Percentiles rank a stretch among this genome's conserved stretches.
These are phyloP conservation scores for Sphaerodactylus townsendi DNA, from an alignment of 2,113 vertebrate species.

Conservation along the genomic window DNA sequence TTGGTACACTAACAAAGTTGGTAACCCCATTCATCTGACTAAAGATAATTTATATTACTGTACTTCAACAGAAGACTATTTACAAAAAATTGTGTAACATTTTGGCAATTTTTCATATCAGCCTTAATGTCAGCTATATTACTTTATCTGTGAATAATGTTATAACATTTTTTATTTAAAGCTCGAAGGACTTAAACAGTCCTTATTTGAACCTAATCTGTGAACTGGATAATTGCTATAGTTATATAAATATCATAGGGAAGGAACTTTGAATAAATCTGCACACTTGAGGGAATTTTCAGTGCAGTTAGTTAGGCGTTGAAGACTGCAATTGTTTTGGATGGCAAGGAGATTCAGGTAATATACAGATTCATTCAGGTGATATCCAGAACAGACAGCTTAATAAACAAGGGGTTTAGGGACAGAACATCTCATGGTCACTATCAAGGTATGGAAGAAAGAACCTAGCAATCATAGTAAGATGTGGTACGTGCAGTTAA, in stretches of 20 bases:
- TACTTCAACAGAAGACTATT: background rate
- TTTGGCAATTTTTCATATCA: background rate
- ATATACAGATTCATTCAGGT: background rate
- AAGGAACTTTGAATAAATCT: background rate
- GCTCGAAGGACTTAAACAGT: background rate
- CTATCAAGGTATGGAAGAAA: background rate
- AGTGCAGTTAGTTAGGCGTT: background rate
- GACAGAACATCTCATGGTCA: background rate
- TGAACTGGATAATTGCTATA: background rate
- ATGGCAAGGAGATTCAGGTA: background rate
- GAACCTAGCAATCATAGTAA: background rate
- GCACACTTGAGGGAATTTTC: background rate
- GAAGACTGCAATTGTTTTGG: background rate
- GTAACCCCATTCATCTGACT: too few species aligned
- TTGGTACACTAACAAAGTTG: too few species aligned
- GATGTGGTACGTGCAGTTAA: too few species aligned
- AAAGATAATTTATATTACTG: background rate
- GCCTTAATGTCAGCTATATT: background rate
- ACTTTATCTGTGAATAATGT: background rate
- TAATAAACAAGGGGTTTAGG: background rate
- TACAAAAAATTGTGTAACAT: background rate
- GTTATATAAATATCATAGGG: background rate
- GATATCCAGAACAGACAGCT: background rate
- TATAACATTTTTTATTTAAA: background rate
- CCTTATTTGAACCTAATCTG: constrained; percentile 4